Evolutionary conservation across 2,797 vertebrate species (phyloP).

Genomic region (Aphelocoma californica): DNA sequence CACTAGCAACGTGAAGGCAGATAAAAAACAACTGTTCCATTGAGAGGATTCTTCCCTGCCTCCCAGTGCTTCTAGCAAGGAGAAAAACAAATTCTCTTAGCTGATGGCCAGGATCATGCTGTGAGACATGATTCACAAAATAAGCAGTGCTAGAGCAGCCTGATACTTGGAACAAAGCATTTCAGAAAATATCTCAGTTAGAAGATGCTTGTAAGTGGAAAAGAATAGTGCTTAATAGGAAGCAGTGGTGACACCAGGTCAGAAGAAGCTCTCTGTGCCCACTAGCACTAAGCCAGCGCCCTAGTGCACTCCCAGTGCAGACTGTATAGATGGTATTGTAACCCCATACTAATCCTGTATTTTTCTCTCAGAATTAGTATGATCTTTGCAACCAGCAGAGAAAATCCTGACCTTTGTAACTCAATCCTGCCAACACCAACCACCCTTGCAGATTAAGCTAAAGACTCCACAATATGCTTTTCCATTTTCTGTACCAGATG

Average conservation of each 20-base stretch:
- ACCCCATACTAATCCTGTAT: neutral
- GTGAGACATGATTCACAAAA: constrained; percentile 7
- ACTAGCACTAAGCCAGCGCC: neutral
- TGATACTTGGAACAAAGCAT: neutral
- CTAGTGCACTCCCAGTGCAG: neutral
- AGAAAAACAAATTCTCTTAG: neutral
- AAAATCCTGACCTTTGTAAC: neutral
- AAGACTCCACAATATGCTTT: neutral
- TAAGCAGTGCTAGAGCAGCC: neutral
- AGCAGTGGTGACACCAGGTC: neutral
- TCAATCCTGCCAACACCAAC: neutral
- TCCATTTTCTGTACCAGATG: neutral
- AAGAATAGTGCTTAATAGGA: neutral
- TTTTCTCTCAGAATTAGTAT: neutral
- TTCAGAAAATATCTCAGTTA: neutral
- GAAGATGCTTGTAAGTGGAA: neutral
- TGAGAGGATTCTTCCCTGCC: neutral
- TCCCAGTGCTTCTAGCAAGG: neutral
- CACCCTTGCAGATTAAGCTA: neutral
- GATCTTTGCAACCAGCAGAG: neutral
- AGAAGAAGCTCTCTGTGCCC: neutral
- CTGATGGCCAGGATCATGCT: constrained; percentile 28
- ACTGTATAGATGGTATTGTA: neutral
- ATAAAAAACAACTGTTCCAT: neutral
- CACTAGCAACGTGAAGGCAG: neutral